phyloP scores from a whole-genome alignment of 2,797 vertebrate species.

The Fistularia tabacaria region DNA sequence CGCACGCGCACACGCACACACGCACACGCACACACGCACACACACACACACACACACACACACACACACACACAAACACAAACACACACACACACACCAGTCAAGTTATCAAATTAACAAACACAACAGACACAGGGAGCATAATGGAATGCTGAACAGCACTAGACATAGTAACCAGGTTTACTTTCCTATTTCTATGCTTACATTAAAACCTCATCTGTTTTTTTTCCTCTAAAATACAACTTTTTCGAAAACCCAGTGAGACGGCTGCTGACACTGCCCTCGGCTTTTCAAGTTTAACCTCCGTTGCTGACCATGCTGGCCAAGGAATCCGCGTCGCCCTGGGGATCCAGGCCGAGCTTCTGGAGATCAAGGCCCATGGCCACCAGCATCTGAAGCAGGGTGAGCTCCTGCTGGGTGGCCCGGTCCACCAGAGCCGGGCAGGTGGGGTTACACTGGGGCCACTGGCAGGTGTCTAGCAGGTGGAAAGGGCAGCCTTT shows the following conservation, averaged over 20 bases:
- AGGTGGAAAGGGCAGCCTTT: conserved; percentile 82
- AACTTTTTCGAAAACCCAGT: not conserved
- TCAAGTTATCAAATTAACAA: conserved; percentile 55
- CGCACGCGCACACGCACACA: no score
- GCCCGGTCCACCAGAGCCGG: conserved; percentile 76
- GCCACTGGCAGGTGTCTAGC: conserved; percentile 79
- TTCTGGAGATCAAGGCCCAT: conserved; percentile 79
- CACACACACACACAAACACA: not conserved
- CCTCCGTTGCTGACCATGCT: conserved; percentile 77
- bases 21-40: no score
- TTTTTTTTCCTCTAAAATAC: conserved; percentile 20
- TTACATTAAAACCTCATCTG: conserved; percentile 56
- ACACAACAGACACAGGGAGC: conserved; percentile 55
- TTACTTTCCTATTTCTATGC: conserved; percentile 61
- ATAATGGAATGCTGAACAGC: conserved; percentile 73
- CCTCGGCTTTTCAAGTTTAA: conserved; percentile 48
- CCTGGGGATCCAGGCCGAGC: conserved; percentile 71
- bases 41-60: not conserved
- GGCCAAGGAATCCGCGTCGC: conserved; percentile 63
- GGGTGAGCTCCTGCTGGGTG: conserved; percentile 79
- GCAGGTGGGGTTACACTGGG: conserved; percentile 85
- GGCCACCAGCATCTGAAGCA: conserved; percentile 77
- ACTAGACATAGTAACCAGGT: conserved; percentile 66
- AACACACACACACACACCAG: conserved; percentile 23
- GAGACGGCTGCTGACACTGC: no score